Base-by-base conservation (phyloP, 2,888 invertebrate genomes). In the Orthonychiurus folsomi region DNA sequence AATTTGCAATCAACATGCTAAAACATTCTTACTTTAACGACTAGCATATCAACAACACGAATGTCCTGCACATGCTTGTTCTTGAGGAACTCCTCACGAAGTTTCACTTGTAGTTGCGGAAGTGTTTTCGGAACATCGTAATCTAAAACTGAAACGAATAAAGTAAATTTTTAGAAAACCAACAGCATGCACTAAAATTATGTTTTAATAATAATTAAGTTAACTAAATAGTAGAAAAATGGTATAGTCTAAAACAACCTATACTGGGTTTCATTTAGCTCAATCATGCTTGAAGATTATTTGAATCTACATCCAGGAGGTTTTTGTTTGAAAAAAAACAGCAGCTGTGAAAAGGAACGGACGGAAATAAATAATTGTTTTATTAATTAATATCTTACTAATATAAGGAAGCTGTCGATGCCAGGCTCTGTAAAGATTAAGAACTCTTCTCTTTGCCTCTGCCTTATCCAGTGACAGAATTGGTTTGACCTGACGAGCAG, bases 401-500 rank as follows among this genome's bases (percentile, higher is more conserved):
- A 93, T 82, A 76, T 86, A 86, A 5, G 94, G 94, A 66, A 93
- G 82, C 79, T 93, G 91, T 69, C 94, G 86, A 78, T 88, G 91
- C 93, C 95, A 96, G 62, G 93, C 87, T 80, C 88, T 92, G 78
- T 95, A 96, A 62, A 96, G 81, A 77, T 85, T 89, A 9, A 94
- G 76, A 1, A 90, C 94, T 77, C 93, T 83, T 75, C 83, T 82
- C 73, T 84, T 85, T 1, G 94, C 93, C 77, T 95, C 93, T 2
- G 78, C 80, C 53, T 79, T 80, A 76, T 86, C 86, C 60, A 86
- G 74, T 1, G 95, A 95, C 68, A 95, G 81, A 74, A 96, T 82
- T 28, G 95, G 94, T 76, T 86, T 87, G 28, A 90, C 94, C 78
- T 86, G 85, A 75, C 84, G 84, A 56, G 80, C 75, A 56, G 79